Base-by-base conservation (phyloP, 1,140 invertebrate species). In the Caenorhabditis inopinata region DNA sequence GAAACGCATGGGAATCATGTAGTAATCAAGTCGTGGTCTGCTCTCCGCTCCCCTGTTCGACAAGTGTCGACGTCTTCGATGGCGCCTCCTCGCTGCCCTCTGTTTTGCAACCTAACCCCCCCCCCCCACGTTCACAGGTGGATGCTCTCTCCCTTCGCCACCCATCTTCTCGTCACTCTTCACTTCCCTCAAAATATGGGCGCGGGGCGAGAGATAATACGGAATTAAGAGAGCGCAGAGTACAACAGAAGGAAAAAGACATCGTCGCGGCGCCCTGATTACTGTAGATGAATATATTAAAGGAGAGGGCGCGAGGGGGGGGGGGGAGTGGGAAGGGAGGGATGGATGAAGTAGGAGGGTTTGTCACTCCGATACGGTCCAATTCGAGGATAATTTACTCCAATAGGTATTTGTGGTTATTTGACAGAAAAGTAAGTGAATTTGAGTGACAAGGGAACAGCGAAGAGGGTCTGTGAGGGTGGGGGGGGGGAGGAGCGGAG, bases 101-200 rank as follows among this genome's bases (percentile, higher is more conserved):
- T 58, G 51, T 58, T 14, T 25, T 25, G 51, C 35, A 58, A 58
- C 51, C 51, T 29, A 58, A 58, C 51, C 29, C 23, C 58, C 35
- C 38, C 29, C 5, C 38, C 38, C 38, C 5, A 42, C 5, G 5
- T 7, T 42, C 38, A 5, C 14, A 42, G 14, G 6, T 42, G 18
- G 58, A 68, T 68, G 58, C 58, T 68, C 58, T 68, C 32, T n/a
- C n/a, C 35, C 38, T 38, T 68, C 38, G 58, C 58, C 58, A 38
- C 58, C 58, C 58, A 68, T 68, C 58, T 68, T 68, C 58, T 68
- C 58, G 58, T 68, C 58, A 68, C 58, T 68, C n/a, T 21, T 32
- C 18, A 11, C 14, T 25, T 51, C 49, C 18, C 21, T 29, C 27
- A 16, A 3, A 32, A 51, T 21, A 51, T 51, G 49, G 12, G 6